These are phyloP conservation scores for Plodia interpunctella DNA, from an alignment of 1,140 invertebrate species.

Conservation along the genomic window DNA sequence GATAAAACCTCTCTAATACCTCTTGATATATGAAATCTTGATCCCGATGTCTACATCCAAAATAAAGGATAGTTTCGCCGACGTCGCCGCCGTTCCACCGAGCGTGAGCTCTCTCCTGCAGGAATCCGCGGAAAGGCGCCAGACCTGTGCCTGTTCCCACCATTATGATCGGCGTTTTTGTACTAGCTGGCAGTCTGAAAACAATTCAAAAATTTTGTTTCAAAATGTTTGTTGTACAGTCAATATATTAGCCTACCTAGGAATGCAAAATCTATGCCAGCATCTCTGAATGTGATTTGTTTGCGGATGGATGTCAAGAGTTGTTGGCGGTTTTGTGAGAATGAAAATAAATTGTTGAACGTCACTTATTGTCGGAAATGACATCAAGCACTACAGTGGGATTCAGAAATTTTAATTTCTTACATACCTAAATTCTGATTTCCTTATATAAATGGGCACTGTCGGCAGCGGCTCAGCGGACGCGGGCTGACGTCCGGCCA, in stretches of 20 bases:
- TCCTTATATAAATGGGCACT: slow-evolving; percentile 95
- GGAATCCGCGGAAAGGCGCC: slow-evolving; percentile 98
- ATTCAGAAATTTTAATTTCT: not conserved
- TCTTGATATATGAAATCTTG: slow-evolving; percentile 97
- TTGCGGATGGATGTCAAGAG: too few relatives aligned
- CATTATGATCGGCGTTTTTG: slow-evolving; percentile 96
- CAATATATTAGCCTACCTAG: too few relatives aligned
- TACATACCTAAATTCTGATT: slow-evolving; percentile 95
- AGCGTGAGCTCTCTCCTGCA: slow-evolving; percentile 91
- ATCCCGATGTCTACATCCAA: slow-evolving; percentile 94
- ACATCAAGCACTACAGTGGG: too few relatives aligned
- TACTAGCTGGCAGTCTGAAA: slow-evolving; percentile 89
- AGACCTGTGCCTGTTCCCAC: slow-evolving; percentile 98
- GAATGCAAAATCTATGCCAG: too few relatives aligned
- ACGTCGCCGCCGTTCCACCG: slow-evolving; percentile 89
- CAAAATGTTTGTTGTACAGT: too few relatives aligned
- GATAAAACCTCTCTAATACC: slow-evolving; percentile 30
- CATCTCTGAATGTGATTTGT: too few relatives aligned
- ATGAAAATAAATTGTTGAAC: too few relatives aligned
- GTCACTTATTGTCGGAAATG: too few relatives aligned
- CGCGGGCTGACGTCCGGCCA: slow-evolving; percentile 85
- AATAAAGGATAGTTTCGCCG: slow-evolving; percentile 97
- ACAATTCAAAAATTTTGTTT: not conserved
- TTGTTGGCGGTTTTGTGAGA: too few relatives aligned
- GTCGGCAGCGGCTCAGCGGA: slow-evolving; percentile 76